Percentiles rank a stretch among this genome's conserved stretches.
Conservation (phyloP, 2,797 vertebrate species). For the Acanthurus tractus region DNA sequence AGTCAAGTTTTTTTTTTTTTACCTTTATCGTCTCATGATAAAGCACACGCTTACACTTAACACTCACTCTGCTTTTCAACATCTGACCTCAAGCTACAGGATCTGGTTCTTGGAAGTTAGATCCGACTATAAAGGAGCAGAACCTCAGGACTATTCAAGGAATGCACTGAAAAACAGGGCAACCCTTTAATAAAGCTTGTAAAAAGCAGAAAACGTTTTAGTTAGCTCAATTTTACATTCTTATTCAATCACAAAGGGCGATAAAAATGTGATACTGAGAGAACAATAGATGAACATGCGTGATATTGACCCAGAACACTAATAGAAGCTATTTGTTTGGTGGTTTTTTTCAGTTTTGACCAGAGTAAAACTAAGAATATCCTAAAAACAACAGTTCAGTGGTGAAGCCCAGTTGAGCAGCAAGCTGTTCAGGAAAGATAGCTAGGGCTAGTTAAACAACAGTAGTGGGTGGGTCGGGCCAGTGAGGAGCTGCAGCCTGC, state of each 20-base stretch:
- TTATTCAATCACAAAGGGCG: constrained; percentile 1
- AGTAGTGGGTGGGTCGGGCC: constrained; percentile 64
- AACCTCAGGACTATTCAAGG: constrained; percentile 23
- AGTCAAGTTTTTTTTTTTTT: not conserved
- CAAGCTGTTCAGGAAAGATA: constrained; percentile 78
- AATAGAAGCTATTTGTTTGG: not conserved
- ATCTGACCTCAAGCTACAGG: constrained; percentile 18
- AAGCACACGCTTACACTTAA: not conserved
- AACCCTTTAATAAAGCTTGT: constrained; percentile 22
- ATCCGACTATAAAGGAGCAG: constrained; percentile 18
- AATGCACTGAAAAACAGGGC: constrained; percentile 36
- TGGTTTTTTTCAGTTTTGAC: constrained; percentile 16
- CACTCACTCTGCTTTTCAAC: not conserved
- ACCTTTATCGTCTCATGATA: constrained; percentile 9
- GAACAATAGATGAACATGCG: not conserved
- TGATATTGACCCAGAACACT: not conserved
- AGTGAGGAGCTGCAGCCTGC: constrained; percentile 46
- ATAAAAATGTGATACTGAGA: not conserved
- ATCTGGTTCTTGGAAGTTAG: constrained; percentile 10
- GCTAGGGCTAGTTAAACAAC: constrained; percentile 57
- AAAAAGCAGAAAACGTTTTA: constrained; percentile 21
- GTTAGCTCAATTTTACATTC: constrained; percentile 5
- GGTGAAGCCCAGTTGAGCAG: constrained; percentile 37
- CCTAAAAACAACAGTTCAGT: constrained; percentile 36
- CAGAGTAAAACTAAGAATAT: constrained; percentile 22